Conservation (phyloP, 92 coral and sea anemone species). For the Zoanthus sociatus region DNA sequence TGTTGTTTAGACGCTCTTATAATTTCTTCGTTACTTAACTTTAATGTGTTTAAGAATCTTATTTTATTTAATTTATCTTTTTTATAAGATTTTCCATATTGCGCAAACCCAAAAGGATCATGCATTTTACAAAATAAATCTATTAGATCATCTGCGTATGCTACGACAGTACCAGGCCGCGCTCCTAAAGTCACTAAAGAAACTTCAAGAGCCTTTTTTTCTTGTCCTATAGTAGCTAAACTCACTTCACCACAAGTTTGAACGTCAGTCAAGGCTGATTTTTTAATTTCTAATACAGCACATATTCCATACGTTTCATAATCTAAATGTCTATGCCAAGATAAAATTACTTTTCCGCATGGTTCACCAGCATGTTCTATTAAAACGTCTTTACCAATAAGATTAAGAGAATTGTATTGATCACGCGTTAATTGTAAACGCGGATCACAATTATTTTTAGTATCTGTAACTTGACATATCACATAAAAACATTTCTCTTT, state of each 20-base stretch:
- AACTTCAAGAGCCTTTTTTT: not conserved
- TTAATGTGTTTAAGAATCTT: too few species aligned
- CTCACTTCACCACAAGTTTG: not conserved
- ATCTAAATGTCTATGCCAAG: not conserved
- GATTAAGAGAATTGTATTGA: not conserved
- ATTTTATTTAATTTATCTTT: not conserved
- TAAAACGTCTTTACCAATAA: not conserved
- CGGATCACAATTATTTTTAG: conserved; percentile 1
- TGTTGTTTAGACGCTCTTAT: too few species aligned
- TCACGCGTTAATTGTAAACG: conserved; percentile 3
- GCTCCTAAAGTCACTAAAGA: not conserved
- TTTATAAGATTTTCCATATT: not conserved
- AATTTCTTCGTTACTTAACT: too few species aligned
- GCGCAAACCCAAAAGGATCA: not conserved
- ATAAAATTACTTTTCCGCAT: not conserved
- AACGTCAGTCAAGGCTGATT: not conserved
- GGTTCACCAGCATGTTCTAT: not conserved
- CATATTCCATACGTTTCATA: not conserved
- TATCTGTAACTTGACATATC: conserved; percentile 1
- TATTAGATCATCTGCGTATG: not conserved
- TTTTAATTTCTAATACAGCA: not conserved
- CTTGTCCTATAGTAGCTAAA: not conserved
- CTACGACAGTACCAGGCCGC: not conserved
- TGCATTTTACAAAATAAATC: not conserved
- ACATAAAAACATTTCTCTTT: not conserved